Percentiles rank a stretch among this genome's conserved stretches.
Conservation (phyloP, 2,797 vertebrate genomes). For the Artibeus lituratus region DNA sequence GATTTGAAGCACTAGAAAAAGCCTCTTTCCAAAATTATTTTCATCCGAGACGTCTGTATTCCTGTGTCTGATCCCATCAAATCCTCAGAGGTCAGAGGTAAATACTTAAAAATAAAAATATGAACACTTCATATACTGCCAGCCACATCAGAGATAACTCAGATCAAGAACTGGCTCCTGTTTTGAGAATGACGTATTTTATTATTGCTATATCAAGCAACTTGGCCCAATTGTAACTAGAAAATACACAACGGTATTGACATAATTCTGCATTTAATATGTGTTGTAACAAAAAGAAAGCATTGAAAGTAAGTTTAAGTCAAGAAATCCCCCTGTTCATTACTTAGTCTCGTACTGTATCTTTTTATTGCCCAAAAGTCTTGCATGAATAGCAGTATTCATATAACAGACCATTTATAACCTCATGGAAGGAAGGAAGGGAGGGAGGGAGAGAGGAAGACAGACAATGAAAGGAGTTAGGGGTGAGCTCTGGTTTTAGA, state of each 20-base stretch:
- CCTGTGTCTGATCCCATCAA: slow-evolving; percentile 32
- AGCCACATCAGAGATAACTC: slow-evolving; percentile 11
- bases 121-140: not conserved
- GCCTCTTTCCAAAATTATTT: slow-evolving; percentile 30
- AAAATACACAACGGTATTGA: not conserved
- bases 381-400: not conserved
- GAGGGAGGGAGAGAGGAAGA: not conserved
- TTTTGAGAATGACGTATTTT: not conserved
- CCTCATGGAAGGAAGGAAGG: not conserved
- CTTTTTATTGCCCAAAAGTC: not conserved
- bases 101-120: slow-evolving; percentile 49
- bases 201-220: not conserved
- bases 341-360: not conserved
- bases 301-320: not conserved
- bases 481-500: not conserved
- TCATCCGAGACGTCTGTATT: slow-evolving; percentile 35
- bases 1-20: slow-evolving; percentile 19
- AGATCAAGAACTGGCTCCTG: slow-evolving; percentile 1
- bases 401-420: not conserved
- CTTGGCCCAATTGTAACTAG: not conserved
- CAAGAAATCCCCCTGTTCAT: not conserved
- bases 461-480: not conserved
- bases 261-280: not conserved
- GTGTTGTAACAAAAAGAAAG: not conserved
- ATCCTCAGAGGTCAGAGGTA: slow-evolving; percentile 40